Base-by-base conservation (phyloP, 2,888 invertebrate genomes). In the Mythimna impura region DNA sequence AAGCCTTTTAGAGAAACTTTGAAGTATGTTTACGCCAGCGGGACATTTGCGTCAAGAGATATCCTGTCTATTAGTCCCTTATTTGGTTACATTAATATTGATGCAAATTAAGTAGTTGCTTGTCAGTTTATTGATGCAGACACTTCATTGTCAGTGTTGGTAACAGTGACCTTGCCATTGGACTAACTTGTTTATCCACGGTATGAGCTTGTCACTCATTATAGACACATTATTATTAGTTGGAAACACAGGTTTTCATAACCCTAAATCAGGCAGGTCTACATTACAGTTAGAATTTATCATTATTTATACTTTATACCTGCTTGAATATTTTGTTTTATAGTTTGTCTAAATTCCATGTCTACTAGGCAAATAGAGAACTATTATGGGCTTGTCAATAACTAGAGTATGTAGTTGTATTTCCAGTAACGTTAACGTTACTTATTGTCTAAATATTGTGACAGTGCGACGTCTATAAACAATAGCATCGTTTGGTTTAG, bases 1-100 rank as follows among this genome's bases (percentile, higher is more conserved):
- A 80, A 55, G 55, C 76, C 72, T 70, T 83, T 76, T 78, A 72
- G 34, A 73, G 78, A 50, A 47, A 20, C 30, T 71, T 50, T 68
- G 68, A 73, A 55, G 36, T 34, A 68, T 81, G 47, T 61, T 71
- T 40, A 57, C 52, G 64, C 54, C 62, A 73, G 30, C 58, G 40
- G 20, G 9, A 61, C 52, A 73, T 71, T 69, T 60, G 40, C 67
- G 47, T 65, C 61, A 63, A 74, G 69, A 58, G 36, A 60, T 52
- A 54, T 68, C 54, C 63, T 62, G 52, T n/a, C 7, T 40, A 34
- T 52, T 40, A 36, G 34, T 54, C 22, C 73, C 67, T 63, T 81
- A 47, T 47, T 58, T 3, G 66, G 72, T 54, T 20, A 25, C 14
- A 61, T 81, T 17, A 61, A 80, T 72, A 81, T 54, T 67, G 52